Evolutionary conservation across 2,113 vertebrate genomes (phyloP).

Genomic region (Cyprinodon variegatus): DNA sequence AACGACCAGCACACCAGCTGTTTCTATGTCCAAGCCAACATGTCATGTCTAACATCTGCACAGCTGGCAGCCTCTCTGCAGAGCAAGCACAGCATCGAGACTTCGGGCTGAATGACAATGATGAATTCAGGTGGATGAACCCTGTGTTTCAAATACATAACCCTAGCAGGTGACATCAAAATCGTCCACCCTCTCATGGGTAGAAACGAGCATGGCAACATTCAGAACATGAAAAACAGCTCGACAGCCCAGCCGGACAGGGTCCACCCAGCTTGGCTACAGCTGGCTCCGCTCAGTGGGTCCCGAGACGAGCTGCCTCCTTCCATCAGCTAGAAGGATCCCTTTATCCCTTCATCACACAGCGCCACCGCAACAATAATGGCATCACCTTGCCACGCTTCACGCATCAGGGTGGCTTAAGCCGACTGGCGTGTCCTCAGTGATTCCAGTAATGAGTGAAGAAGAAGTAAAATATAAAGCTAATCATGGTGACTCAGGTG

Average conservation of each 20-base stretch:
- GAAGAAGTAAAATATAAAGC: conserved; percentile 30
- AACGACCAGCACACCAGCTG: conserved; percentile 34
- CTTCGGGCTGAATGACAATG: conserved; percentile 59
- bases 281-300: conserved; percentile 69
- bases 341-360: conserved; percentile 65
- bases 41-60: conserved; percentile 62
- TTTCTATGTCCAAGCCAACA: conserved; percentile 39
- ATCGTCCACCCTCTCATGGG: conserved; percentile 39
- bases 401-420: conserved; percentile 35
- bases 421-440: conserved; percentile 39
- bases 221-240: conserved; percentile 71
- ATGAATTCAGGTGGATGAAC: conserved; percentile 59
- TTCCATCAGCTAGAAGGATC: conserved; percentile 63
- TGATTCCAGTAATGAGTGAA: conserved; percentile 44
- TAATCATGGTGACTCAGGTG: conserved; percentile 46
- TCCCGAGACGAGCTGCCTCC: conserved; percentile 46
- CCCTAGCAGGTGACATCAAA: conserved; percentile 64
- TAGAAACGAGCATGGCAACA: conserved; percentile 55
- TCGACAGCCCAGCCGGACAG: conserved; percentile 32
- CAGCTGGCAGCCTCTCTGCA: conserved; percentile 45
- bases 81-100: conserved; percentile 17
- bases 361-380: conserved; percentile 53
- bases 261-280: conserved; percentile 41
- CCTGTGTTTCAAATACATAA: conserved; percentile 61
- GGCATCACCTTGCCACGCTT: conserved; percentile 48